Evolutionary conservation across 2,113 vertebrate genomes (phyloP).

Genomic region (Acanthisitta chloris): DNA sequence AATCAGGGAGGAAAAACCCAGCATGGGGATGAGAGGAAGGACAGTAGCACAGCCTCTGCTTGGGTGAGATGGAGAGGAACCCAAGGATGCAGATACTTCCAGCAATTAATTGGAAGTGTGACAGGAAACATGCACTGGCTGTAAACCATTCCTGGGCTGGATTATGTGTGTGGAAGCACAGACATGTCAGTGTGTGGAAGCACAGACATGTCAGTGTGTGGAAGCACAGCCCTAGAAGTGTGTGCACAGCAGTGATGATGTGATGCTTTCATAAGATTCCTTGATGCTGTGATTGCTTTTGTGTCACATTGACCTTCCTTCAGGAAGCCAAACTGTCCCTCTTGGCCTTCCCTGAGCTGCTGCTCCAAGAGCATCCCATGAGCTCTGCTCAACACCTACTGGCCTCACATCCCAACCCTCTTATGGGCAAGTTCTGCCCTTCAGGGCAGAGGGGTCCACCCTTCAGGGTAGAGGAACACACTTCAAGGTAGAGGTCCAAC

Average conservation of each 20-base stretch:
- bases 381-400: background rate
- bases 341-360: accelerated
- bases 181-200: background rate
- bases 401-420: background rate
- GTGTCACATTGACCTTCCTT: background rate
- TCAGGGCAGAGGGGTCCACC: no score
- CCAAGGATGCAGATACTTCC: background rate
- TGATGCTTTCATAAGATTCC: background rate
- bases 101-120: slow-evolving; percentile 29
- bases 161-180: background rate
- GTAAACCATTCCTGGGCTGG: accelerated
- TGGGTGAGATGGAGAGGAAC: background rate
- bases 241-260: background rate
- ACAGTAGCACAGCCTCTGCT: background rate
- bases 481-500: no score
- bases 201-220: background rate
- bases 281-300: background rate
- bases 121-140: background rate
- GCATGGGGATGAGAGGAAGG: background rate
- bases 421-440: background rate
- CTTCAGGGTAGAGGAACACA: no score
- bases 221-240: no score
- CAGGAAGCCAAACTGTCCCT: background rate
- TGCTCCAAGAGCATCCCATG: background rate
- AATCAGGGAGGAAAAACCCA: background rate